A percentile compares a stretch with the other conserved stretches of the same genome.
phyloP scores from a whole-genome alignment of 2,888 invertebrate species.

The Pyralis farinalis region DNA sequence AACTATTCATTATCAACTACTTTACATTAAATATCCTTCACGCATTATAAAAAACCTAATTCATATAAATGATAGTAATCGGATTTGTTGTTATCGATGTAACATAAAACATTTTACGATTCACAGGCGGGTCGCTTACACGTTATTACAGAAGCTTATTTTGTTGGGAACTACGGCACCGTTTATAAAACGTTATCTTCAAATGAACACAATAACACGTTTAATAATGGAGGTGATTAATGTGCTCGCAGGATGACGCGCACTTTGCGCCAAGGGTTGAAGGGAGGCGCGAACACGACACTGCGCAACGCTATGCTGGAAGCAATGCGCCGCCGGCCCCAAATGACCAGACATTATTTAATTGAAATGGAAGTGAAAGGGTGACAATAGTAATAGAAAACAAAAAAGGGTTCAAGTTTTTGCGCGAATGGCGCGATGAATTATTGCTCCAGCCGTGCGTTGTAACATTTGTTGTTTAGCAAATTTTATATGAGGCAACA shows the following conservation, averaged over 20 bases:
- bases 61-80: conserved; percentile 24
- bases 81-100: conserved; percentile 43
- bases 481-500: too few relatives aligned
- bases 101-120: conserved; percentile 35
- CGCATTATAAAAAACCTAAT: too few relatives aligned
- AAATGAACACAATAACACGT: conserved; percentile 79
- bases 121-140: conserved; percentile 61
- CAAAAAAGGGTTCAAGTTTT: conserved; percentile 73
- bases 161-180: conserved; percentile 74
- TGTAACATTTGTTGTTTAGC: conserved; percentile 74
- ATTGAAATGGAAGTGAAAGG: conserved; percentile 79
- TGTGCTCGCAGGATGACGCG: conserved; percentile 77
- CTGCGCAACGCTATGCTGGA: conserved; percentile 21
- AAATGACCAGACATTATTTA: conserved; percentile 82
- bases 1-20: too few relatives aligned
- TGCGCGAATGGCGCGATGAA: conserved; percentile 65
- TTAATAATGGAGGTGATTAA: conserved; percentile 79
- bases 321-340: conserved; percentile 48
- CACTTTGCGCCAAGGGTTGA: conserved; percentile 59
- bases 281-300: conserved; percentile 64
- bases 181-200: conserved; percentile 79
- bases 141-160: conserved; percentile 77
- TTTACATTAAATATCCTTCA: background rate
- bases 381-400: conserved; percentile 79
- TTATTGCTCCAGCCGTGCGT: conserved; percentile 76